phyloP scores from a whole-genome alignment of 1,140 invertebrate genomes.

The Adoxophyes honmai region DNA sequence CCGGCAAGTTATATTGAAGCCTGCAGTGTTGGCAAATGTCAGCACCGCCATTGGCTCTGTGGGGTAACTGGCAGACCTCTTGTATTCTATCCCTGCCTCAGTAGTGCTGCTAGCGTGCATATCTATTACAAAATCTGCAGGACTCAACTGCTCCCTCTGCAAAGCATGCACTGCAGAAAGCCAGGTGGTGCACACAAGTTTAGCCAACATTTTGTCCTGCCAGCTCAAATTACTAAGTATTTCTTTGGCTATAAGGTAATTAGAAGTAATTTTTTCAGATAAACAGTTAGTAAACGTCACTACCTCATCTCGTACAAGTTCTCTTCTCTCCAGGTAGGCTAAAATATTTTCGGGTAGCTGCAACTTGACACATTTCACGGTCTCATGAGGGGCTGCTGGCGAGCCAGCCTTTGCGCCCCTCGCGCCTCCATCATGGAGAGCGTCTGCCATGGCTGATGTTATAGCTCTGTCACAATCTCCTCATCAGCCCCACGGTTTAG shows the following conservation, averaged over 20 bases:
- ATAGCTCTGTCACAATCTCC: conserved; percentile 78
- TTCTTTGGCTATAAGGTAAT: conserved; percentile 70
- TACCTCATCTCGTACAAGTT: conserved; percentile 39
- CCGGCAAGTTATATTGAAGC: conserved; percentile 26
- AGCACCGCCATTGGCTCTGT: conserved; percentile 58
- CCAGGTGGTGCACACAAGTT: conserved; percentile 63
- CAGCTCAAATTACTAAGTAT: conserved; percentile 61
- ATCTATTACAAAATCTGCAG: conserved; percentile 51
- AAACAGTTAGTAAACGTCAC: conserved; percentile 37
- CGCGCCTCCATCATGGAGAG: conserved; percentile 6
- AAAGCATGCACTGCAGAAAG: conserved; percentile 49
- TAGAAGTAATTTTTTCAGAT: conserved; percentile 52
- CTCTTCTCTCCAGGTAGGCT: conserved; percentile 42
- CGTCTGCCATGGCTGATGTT: conserved; percentile 10
- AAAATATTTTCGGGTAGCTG: conserved; percentile 42
- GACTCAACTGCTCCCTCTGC: conserved; percentile 44
- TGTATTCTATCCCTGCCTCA: conserved; percentile 29
- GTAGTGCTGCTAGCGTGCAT: conserved; percentile 17
- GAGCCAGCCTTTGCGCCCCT: not conserved
- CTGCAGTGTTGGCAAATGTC: conserved; percentile 49
- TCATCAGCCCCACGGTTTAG: conserved; percentile 82
- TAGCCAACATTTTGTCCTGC: conserved; percentile 61
- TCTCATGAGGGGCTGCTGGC: conserved; percentile 13
- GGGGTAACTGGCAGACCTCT: conserved; percentile 41
- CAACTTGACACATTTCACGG: conserved; percentile 41